These are phyloP conservation scores for Aurelia aurita DNA, from an alignment of 30 jellyfish, hydroid and myxozoan species.

Conservation along the genomic window DNA sequence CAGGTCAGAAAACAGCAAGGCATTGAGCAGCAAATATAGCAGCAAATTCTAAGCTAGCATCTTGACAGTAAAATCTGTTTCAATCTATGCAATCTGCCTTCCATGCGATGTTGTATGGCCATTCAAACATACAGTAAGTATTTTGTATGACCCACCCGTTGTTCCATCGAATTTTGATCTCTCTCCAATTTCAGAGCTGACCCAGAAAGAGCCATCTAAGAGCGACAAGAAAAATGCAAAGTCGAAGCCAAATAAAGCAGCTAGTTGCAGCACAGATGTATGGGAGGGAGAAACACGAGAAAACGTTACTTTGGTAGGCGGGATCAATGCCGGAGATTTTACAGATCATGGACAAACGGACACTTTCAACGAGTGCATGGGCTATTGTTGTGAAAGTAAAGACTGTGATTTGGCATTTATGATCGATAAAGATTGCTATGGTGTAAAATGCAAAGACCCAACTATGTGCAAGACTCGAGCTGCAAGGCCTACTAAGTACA, in stretches of 20 bases:
- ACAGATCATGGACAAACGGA: slow-evolving; percentile 94
- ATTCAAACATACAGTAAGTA: too few species aligned
- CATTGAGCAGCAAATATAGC: too few species aligned
- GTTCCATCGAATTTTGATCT: not conserved
- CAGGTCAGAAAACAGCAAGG: too few species aligned
- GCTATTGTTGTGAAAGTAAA: slow-evolving; percentile 84
- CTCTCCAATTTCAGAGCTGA: not conserved
- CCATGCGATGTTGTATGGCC: too few species aligned
- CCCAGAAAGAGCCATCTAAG: slow-evolving; percentile 8
- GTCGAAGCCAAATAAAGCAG: not conserved
- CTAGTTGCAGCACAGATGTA: slow-evolving; percentile 74
- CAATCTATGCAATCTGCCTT: too few species aligned
- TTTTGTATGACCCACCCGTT: too few species aligned
- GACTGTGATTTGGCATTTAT: slow-evolving; percentile 94
- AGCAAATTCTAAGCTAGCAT: too few species aligned
- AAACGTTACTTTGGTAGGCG: slow-evolving; percentile 91
- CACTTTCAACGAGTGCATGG: slow-evolving; percentile 90
- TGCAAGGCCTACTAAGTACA: slow-evolving; percentile 95
- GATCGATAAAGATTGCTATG: slow-evolving; percentile 94
- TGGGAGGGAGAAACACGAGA: slow-evolving; percentile 85
- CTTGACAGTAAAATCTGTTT: too few species aligned
- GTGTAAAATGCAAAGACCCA: slow-evolving; percentile 86
- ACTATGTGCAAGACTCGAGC: slow-evolving; percentile 80
- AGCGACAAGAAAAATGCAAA: not conserved
- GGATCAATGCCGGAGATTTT: slow-evolving; percentile 93